Conservation (phyloP, 2,888 invertebrate genomes). For the Stenichneumon culpator region DNA sequence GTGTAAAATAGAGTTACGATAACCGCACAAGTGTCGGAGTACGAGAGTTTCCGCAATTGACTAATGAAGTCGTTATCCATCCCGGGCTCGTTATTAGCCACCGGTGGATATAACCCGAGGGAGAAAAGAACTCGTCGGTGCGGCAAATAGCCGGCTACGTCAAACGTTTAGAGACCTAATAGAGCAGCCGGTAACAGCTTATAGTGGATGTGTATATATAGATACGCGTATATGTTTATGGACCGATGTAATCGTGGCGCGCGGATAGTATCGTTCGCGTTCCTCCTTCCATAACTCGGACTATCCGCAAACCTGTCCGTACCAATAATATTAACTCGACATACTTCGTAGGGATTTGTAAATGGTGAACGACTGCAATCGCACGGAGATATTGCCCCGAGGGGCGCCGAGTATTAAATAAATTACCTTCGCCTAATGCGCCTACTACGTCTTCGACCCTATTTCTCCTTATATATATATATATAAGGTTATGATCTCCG, state of each 20-base stretch:
- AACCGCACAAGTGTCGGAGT: conserved; percentile 52
- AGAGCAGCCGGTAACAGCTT: conserved; percentile 40
- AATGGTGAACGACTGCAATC: conserved; percentile 47
- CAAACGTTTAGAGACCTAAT: conserved; percentile 62
- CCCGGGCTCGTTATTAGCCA: conserved; percentile 43
- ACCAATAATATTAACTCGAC: conserved; percentile 60
- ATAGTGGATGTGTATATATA: conserved; percentile 6
- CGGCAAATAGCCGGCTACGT: conserved; percentile 54
- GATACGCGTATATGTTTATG: conserved; percentile 15
- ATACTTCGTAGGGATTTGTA: conserved; percentile 52
- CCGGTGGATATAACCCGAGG: conserved; percentile 53
- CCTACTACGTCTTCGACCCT: conserved; percentile 71
- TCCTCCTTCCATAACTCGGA: conserved; percentile 46
- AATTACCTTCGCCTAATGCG: conserved; percentile 82
- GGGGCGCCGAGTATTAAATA: conserved; percentile 78
- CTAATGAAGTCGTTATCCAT: conserved; percentile 71
- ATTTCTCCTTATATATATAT: neutral
- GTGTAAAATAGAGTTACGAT: conserved; percentile 54
- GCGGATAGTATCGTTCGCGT: conserved; percentile 53
- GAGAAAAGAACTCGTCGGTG: conserved; percentile 49
- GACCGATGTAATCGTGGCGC: conserved; percentile 35
- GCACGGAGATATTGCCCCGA: conserved; percentile 55
- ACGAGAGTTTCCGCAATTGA: conserved; percentile 62
- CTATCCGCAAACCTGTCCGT: conserved; percentile 63
- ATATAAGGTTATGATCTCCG: no score